Evolutionary conservation across 2,888 invertebrate genomes (phyloP).

Genomic region (Campopleginae sp.): DNA sequence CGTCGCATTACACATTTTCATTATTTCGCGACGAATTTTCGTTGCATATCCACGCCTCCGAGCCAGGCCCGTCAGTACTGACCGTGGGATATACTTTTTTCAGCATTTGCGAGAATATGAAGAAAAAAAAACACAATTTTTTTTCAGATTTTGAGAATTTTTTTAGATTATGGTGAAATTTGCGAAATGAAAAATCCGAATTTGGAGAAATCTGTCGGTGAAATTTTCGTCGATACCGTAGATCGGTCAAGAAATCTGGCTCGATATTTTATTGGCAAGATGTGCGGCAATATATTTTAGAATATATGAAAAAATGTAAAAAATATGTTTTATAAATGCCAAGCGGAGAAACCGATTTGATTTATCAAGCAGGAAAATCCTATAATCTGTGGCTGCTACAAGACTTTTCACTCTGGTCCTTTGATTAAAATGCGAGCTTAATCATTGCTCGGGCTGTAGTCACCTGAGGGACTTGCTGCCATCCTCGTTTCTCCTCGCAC

Average conservation of each 20-base stretch:
- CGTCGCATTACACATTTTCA: slow-evolving; percentile 5
- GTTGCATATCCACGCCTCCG: too few relatives aligned
- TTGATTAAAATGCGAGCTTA: slow-evolving; percentile 84
- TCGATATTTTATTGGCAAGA: slow-evolving; percentile 10
- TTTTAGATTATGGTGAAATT: too few relatives aligned
- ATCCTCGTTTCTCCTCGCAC: slow-evolving; percentile 58
- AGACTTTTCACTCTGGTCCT: slow-evolving; percentile 83
- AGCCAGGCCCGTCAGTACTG: too few relatives aligned
- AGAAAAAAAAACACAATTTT: neutral
- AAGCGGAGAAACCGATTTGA: slow-evolving; percentile 79
- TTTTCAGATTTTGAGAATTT: too few relatives aligned
- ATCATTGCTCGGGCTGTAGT: slow-evolving; percentile 79
- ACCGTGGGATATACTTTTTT: neutral
- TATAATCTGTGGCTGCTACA: slow-evolving; percentile 80
- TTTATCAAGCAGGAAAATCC: slow-evolving; percentile 82
- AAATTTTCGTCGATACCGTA: neutral
- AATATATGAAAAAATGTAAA: slow-evolving; percentile 67
- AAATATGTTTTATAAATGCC: slow-evolving; percentile 76
- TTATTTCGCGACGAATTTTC: neutral
- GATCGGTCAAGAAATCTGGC: neutral
- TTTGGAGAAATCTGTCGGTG: neutral
- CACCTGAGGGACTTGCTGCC: slow-evolving; percentile 81
- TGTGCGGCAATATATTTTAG: slow-evolving; percentile 31
- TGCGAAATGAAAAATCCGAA: neutral
- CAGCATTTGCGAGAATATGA: neutral